Percentiles rank a stretch among this genome's conserved stretches.
Evolutionary conservation across 2,797 vertebrate species (phyloP).

Genomic region (Xerus rutilus): DNA sequence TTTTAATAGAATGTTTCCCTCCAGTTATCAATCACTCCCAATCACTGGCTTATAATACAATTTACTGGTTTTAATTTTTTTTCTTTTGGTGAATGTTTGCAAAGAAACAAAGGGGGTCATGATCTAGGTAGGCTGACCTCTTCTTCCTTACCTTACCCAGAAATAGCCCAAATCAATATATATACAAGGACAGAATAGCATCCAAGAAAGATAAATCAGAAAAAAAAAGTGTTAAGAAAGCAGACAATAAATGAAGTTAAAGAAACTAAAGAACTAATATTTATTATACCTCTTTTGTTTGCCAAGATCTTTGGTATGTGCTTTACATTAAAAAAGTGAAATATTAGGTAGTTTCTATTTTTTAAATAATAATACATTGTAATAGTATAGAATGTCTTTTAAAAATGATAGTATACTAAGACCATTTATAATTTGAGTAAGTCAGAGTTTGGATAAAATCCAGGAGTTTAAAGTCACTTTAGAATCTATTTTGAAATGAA

Average conservation of each 20-base stretch:
- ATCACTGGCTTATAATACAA: not conserved
- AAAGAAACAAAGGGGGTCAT: not conserved
- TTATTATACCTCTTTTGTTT: not conserved
- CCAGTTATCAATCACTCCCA: not conserved
- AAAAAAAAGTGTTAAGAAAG: not conserved
- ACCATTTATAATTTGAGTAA: not conserved
- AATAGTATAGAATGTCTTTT: slow-evolving; percentile 10
- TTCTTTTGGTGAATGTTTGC: not conserved
- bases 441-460: slow-evolving; percentile 20
- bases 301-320: not conserved
- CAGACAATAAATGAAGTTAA: not conserved
- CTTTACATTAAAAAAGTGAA: slow-evolving; percentile 26
- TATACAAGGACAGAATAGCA: not conserved
- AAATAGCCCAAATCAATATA: not conserved
- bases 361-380: not conserved
- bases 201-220: not conserved
- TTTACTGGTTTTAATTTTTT: not conserved
- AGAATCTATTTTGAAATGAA: slow-evolving; percentile 38
- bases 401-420: not conserved
- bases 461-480: slow-evolving; percentile 29
- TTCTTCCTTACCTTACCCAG: not conserved
- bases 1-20: slow-evolving; percentile 16
- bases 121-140: no score
- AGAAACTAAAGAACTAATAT: not conserved
- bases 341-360: not conserved